Conservation (phyloP, 2,113 vertebrate genomes). For the Osmerus eperlanus region DNA sequence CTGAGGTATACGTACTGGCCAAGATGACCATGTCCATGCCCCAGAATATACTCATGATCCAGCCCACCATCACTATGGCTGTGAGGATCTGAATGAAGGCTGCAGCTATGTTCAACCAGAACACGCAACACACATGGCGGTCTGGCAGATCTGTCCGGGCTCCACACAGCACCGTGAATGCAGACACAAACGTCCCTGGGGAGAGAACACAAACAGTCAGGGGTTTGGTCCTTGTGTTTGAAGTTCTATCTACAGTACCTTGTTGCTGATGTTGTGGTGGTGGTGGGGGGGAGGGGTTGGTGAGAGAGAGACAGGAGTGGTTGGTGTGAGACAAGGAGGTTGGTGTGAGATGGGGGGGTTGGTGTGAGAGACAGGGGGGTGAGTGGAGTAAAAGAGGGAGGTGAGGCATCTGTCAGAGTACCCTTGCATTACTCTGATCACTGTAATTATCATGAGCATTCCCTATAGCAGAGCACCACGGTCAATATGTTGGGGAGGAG, state of each 20-base stretch:
- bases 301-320: neutral
- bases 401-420: slow-evolving; percentile 1
- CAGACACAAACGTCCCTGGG: slow-evolving; percentile 90
- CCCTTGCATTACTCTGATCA: slow-evolving; percentile 1
- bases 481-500: neutral
- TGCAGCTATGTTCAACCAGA: slow-evolving; percentile 95
- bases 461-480: neutral
- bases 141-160: slow-evolving; percentile 90
- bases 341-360: neutral
- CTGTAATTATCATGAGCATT: slow-evolving; percentile 25
- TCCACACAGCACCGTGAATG: slow-evolving; percentile 92
- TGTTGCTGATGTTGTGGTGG: too few relatives aligned
- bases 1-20: slow-evolving; percentile 81
- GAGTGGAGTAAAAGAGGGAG: neutral
- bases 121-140: slow-evolving; percentile 90
- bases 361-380: neutral
- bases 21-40: slow-evolving; percentile 99
- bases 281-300: neutral
- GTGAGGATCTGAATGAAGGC: slow-evolving; percentile 96
- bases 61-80: slow-evolving; percentile 95
- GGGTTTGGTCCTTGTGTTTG: too few relatives aligned
- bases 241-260: too few relatives aligned
- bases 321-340: neutral
- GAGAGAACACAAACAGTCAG: neutral
- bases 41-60: slow-evolving; percentile 99